Evolutionary conservation across 2,888 invertebrate genomes (phyloP), one percentile per base, ranked within the genome.

Genomic region (Idaea aversata): DNA sequence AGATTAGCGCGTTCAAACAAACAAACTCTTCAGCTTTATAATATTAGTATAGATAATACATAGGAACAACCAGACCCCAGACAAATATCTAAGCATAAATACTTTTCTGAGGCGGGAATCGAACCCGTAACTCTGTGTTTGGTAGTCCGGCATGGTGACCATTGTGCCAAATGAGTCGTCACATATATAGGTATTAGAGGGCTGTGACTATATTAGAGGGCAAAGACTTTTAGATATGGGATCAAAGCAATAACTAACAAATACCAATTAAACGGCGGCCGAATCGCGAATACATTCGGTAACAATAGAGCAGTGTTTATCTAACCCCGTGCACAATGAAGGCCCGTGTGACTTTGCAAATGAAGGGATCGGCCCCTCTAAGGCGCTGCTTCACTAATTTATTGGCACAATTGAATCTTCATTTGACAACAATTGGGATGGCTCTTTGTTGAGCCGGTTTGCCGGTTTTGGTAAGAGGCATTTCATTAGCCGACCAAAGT

Each of bases 371-470:
- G 77, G 66, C 76, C 67, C 70, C 64, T 65, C 70, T 65, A 74
- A 76, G 71, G 74, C 77, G 76, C 76, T 75, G 71, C 72, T 72
- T 71, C 79, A 77, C 80, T 81, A 81, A 84, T 84, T 85, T 83
- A 85, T 84, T 79, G 80, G 77, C 77, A 84, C 91, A 90, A 91
- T 91, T 90, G 91, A 91, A 91, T 91, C 88, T 90, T 91, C 90
- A 90, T 88, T 89, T 87, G 88, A 90, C 90, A 88, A 90, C 88
- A 87, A 88, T 88, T 86, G 87, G 86, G 83, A 77, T 77, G 83
- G 76, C 81, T 77, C 86, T 87, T 87, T 87, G 88, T 87, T 79
- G 77, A 68, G 75, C 71, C 70, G 15, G 76, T 74, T 77, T 76
- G 80, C 76, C 72, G 74, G 80, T 78, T 79, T 47, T 47, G 13